phyloP scores from a whole-genome alignment of 2,113 vertebrate genomes.

The Proteles cristata region DNA sequence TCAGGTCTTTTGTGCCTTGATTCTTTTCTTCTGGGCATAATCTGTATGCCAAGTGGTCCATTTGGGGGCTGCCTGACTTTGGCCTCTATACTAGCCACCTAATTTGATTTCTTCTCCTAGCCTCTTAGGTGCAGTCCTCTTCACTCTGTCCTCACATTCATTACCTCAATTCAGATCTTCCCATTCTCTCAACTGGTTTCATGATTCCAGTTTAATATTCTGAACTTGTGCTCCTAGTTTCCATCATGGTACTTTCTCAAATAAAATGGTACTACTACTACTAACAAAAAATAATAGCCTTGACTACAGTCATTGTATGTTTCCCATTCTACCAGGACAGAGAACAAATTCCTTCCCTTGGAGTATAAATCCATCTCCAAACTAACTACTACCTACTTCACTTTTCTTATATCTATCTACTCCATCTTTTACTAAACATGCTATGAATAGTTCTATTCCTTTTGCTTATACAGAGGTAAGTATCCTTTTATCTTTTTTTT shows the following conservation, averaged over 20 bases:
- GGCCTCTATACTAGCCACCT: background rate
- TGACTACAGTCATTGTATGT: background rate
- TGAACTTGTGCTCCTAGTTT: background rate
- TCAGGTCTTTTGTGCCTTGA: too few relatives aligned
- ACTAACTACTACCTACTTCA: background rate
- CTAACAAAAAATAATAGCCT: background rate
- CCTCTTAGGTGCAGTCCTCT: background rate
- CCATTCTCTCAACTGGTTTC: background rate
- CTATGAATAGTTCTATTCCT: background rate
- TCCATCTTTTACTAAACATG: background rate
- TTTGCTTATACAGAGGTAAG: background rate
- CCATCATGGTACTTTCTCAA: background rate
- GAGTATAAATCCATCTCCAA: background rate
- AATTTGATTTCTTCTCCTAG: background rate
- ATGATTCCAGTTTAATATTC: background rate
- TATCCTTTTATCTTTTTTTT: background rate
- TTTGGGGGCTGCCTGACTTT: background rate
- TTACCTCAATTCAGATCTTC: background rate
- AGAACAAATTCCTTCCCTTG: background rate
- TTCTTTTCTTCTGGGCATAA: too few relatives aligned
- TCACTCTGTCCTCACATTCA: background rate
- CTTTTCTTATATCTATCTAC: background rate
- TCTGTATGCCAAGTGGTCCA: too few relatives aligned
- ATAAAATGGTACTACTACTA: background rate
- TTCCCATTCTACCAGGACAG: background rate